These are phyloP conservation scores for Zoroaster sp. DNA, from an alignment of 53 echinoderm and acorn worm genomes.

Conservation along the genomic window DNA sequence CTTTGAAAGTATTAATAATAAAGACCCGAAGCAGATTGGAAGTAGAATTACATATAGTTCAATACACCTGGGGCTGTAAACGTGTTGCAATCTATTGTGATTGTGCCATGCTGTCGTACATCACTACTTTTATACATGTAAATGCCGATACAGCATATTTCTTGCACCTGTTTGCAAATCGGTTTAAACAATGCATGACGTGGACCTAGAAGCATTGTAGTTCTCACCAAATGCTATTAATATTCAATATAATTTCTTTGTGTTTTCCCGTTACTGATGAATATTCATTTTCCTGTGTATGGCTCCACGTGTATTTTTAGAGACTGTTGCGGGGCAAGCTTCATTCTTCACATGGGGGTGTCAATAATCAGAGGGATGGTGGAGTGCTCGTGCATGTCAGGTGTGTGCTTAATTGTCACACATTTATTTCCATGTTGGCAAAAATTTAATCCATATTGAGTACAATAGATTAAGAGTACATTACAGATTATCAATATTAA, in stretches of 20 bases:
- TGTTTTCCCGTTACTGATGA: constrained; percentile 24
- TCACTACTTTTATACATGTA: background rate
- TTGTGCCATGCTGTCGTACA: background rate
- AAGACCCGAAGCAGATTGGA: too few species aligned
- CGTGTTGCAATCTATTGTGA: background rate
- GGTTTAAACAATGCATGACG: background rate
- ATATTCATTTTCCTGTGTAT: constrained; percentile 37
- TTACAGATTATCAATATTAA: too few species aligned
- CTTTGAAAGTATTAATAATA: too few species aligned
- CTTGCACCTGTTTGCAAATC: constrained; percentile 51
- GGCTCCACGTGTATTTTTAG: constrained; percentile 58
- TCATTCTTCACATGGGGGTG: constrained; percentile 24
- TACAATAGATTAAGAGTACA: too few species aligned
- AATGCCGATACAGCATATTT: constrained; percentile 45
- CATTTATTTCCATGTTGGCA: too few species aligned
- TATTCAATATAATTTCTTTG: constrained; percentile 24
- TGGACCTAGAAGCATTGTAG: background rate
- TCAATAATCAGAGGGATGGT: background rate
- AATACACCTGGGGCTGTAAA: too few species aligned
- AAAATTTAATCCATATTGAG: too few species aligned
- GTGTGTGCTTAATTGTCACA: too few species aligned
- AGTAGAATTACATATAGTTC: too few species aligned
- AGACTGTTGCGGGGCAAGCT: constrained; percentile 54
- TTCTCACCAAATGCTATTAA: background rate
- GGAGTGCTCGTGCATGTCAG: too few species aligned